These are phyloP conservation scores for Pogoniulus pusillus DNA, from an alignment of 2,797 vertebrate species.

Conservation along the genomic window DNA sequence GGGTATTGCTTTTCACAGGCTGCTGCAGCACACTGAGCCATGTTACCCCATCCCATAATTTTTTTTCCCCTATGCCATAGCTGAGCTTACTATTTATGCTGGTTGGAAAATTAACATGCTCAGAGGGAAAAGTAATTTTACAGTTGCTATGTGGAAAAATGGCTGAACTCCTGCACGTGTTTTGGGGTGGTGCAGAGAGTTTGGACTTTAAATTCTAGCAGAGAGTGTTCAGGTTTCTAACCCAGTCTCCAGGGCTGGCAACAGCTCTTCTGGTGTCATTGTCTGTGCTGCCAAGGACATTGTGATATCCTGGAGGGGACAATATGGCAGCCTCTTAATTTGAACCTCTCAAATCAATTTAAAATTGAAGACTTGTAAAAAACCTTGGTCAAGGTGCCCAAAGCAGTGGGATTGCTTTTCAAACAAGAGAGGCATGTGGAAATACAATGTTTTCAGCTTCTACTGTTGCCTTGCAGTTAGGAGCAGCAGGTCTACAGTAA, in stretches of 20 bases:
- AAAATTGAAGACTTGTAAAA: neutral
- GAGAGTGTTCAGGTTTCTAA: constrained; percentile 1
- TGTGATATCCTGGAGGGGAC: constrained; percentile 23
- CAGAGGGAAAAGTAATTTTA: constrained; percentile 11
- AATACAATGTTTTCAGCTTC: neutral
- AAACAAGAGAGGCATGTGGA: neutral
- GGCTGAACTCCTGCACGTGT: neutral
- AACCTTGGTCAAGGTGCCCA: neutral
- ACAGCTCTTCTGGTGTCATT: neutral
- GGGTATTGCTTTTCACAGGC: constrained; percentile 49
- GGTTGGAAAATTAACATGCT: constrained; percentile 1
- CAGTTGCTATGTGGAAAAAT: constrained; percentile 26
- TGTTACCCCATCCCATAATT: constrained; percentile 6
- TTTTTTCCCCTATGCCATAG: neutral
- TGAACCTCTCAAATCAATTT: neutral
- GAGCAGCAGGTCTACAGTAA: neutral
- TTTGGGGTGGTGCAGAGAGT: neutral
- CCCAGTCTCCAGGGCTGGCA: neutral
- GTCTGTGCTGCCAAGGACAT: neutral
- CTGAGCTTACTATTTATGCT: constrained; percentile 14
- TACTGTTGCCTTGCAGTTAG: neutral
- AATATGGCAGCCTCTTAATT: neutral
- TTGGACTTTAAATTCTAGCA: neutral
- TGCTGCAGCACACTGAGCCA: neutral
- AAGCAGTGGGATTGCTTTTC: rapidly evolving